Evolutionary conservation across 2,888 invertebrate genomes (phyloP).

Genomic region (Entomobrya proxima): DNA sequence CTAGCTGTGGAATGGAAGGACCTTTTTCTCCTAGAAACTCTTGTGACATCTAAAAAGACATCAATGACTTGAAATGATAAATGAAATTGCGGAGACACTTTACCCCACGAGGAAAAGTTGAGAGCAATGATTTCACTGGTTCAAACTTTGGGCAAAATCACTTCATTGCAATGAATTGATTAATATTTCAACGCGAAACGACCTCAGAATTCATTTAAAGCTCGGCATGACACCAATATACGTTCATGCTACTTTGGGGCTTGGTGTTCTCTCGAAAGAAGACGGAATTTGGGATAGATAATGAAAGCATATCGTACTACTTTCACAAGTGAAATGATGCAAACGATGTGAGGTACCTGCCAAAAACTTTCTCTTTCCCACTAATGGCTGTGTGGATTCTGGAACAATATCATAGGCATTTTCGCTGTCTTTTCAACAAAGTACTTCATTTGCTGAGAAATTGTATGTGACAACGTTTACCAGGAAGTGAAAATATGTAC

Average conservation of each 20-base stretch:
- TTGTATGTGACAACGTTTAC: not conserved
- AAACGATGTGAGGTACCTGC: not conserved
- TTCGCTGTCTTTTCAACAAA: not conserved
- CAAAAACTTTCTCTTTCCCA: not conserved
- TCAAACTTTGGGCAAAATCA: conserved; percentile 10
- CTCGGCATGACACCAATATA: not conserved
- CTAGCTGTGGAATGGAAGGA: not conserved
- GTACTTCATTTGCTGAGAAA: not conserved
- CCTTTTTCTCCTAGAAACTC: not conserved
- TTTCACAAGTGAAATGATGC: conserved; percentile 8
- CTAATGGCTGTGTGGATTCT: not conserved
- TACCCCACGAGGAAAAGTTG: not conserved
- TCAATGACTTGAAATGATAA: conserved; percentile 44
- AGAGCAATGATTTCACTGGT: not conserved
- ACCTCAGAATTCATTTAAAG: conserved; percentile 27
- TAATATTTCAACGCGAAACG: conserved; percentile 38
- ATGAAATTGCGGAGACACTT: conserved; percentile 37
- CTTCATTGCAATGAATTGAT: conserved; percentile 38
- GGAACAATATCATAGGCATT: not conserved
- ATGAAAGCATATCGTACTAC: too few species aligned
- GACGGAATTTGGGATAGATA: too few species aligned
- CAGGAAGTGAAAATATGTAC: not conserved
- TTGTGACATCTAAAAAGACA: conserved; percentile 20
- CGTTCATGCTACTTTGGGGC: not conserved
- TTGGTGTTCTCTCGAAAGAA: too few species aligned